These are phyloP conservation scores for Zaprionus capensis DNA, from an alignment of 1,140 invertebrate genomes.

Conservation along the genomic window DNA sequence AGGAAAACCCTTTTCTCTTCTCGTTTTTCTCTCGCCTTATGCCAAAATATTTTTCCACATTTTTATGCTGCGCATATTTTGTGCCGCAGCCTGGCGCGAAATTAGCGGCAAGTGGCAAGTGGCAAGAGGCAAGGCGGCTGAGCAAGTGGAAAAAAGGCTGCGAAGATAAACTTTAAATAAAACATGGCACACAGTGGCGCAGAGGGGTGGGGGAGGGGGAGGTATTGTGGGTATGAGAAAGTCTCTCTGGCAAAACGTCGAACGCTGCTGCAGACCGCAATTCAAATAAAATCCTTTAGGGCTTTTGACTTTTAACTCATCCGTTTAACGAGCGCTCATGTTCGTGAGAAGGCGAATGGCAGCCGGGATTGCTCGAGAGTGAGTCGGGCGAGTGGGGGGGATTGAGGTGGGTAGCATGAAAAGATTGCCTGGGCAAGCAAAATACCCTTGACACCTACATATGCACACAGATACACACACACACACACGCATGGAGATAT, in stretches of 20 bases:
- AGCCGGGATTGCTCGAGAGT: slow-evolving; percentile 24
- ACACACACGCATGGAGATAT: slow-evolving; percentile 17
- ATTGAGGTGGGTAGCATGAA: slow-evolving; percentile 12
- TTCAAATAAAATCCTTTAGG: slow-evolving; percentile 83
- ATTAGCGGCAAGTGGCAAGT: slow-evolving; percentile 66
- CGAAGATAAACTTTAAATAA: slow-evolving; percentile 81
- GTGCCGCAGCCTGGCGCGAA: slow-evolving; percentile 67
- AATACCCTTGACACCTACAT: slow-evolving; percentile 79
- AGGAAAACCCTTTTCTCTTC: slow-evolving; percentile 49
- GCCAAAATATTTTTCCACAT: slow-evolving; percentile 79
- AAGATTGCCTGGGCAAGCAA: slow-evolving; percentile 61
- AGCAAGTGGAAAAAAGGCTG: slow-evolving; percentile 49
- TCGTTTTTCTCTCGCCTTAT: slow-evolving; percentile 41
- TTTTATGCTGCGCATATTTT: slow-evolving; percentile 77
- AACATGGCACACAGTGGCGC: slow-evolving; percentile 67
- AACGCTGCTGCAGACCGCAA: slow-evolving; percentile 74
- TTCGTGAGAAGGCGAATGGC: slow-evolving; percentile 72
- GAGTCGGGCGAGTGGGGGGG: not conserved
- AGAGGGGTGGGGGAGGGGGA: not conserved
- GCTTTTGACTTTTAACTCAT: slow-evolving; percentile 83
- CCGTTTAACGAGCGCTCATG: slow-evolving; percentile 81
- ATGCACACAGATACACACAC: slow-evolving; percentile 31
- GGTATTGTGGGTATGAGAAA: not conserved
- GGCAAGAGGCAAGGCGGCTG: slow-evolving; percentile 37
- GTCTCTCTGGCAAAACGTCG: slow-evolving; percentile 53